Base-by-base conservation (phyloP, 35 echinoderm and acorn worm genomes). In the Hemicentrotus pulcherrimus region DNA sequence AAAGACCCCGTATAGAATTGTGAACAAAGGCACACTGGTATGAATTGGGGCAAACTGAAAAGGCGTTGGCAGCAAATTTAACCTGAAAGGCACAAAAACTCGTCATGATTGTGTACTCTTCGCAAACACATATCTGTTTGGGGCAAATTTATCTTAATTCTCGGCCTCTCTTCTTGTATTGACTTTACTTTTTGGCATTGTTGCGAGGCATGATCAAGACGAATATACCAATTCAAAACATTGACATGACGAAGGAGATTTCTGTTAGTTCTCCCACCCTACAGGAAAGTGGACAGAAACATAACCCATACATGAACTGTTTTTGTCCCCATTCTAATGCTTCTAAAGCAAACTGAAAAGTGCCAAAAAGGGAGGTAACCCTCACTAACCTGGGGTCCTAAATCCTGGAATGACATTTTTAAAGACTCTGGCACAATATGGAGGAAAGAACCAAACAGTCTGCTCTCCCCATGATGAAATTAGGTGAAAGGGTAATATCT, bases 81-180 rank as follows among this genome's bases (percentile, higher is more conserved):
- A 78, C 65, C 65, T 78, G 65, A 78, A 78, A 78, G 22, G 65
- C 65, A 78, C 65, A 78, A 78, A 78, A 78, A 78, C 65, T 78
- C 65, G 22, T 78, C 65, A 78, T n/a, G 65, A 78, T 78, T 78
- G 65, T 78, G 65, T 78, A 78, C 65, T 22, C 65, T 78, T 78
- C 28, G 65, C 65, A 78, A 78, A 78, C 65, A 78, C 65, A 78
- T 78, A 78, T 78, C 65, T 78, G 65, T 78, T 78, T 78, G 65
- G 65, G 65, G 65, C 65, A 78, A 78, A 78, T 78, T 78, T 78
- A 78, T 78, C 28, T 78, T 78, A 78, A 78, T 78, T 78, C 65
- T 22, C 65, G 5, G 65, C 65, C 65, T 78, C 65, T 78, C 65
- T 78, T 78, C 28, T 78, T 28, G 18, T 78, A 78, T 78, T 78